phyloP scores from a whole-genome alignment of 2,113 vertebrate genomes.

The Nesoenas mayeri region DNA sequence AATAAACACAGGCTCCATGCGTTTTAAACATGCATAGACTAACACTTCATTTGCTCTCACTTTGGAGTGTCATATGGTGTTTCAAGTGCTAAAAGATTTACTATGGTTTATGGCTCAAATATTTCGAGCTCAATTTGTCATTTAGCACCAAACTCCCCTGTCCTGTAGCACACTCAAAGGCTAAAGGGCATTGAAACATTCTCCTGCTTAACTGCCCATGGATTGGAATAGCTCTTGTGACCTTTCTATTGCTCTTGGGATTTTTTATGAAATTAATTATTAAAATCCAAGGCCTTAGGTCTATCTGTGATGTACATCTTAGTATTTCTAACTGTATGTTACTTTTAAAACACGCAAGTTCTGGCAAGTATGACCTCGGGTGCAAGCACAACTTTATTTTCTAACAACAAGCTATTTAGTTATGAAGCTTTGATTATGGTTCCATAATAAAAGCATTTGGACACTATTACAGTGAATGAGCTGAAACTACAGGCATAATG shows the following conservation, averaged over 20 bases:
- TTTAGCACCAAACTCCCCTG: slow-evolving; percentile 71
- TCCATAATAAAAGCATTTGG: neutral
- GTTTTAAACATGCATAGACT: slow-evolving; percentile 39
- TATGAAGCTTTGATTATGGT: neutral
- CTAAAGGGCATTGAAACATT: slow-evolving; percentile 66
- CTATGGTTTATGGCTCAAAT: slow-evolving; percentile 77
- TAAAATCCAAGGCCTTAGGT: neutral
- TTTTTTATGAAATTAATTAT: slow-evolving; percentile 44
- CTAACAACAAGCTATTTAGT: neutral
- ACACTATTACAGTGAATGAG: neutral
- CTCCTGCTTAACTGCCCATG: slow-evolving; percentile 48
- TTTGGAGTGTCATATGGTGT: slow-evolving; percentile 38
- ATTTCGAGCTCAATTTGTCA: slow-evolving; percentile 80
- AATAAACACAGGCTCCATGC: slow-evolving; percentile 22
- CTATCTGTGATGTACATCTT: neutral
- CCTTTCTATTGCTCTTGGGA: slow-evolving; percentile 23
- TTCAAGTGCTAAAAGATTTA: slow-evolving; percentile 75
- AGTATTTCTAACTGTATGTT: neutral
- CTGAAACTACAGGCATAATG: neutral
- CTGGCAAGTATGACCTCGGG: neutral
- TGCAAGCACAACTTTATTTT: neutral
- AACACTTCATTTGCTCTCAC: slow-evolving; percentile 69
- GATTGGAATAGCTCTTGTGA: neutral
- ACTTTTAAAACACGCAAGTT: neutral
- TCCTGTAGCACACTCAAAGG: slow-evolving; percentile 68